Conservation (phyloP, 2,797 vertebrate species). For the Neosilurus hyrtlii region DNA sequence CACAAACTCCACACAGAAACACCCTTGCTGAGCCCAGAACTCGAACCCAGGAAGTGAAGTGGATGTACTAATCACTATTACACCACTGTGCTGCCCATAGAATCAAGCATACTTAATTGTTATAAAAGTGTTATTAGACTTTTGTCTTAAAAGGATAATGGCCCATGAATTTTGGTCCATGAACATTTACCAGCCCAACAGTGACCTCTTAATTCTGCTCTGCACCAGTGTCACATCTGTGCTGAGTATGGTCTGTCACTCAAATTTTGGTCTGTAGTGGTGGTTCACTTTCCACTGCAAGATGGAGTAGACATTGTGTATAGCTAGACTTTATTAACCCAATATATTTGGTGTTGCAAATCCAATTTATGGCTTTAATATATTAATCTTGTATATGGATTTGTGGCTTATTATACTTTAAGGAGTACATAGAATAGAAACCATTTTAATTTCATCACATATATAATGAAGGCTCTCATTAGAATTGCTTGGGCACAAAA, state of each 20-base stretch:
- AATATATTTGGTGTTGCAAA: neutral
- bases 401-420: too few relatives aligned
- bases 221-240: neutral
- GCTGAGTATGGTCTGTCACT: neutral
- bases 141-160: neutral
- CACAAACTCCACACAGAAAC: too few relatives aligned
- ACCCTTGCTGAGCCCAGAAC: too few relatives aligned
- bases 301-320: neutral
- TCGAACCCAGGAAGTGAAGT: too few relatives aligned
- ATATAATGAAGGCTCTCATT: too few relatives aligned
- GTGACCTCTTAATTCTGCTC: neutral
- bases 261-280: neutral
- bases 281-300: neutral
- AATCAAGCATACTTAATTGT: neutral
- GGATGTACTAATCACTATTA: too few relatives aligned
- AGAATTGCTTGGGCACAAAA: too few relatives aligned
- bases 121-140: neutral
- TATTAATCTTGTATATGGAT: too few relatives aligned
- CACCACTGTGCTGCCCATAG: too few relatives aligned
- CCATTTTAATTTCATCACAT: too few relatives aligned
- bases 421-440: too few relatives aligned
- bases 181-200: neutral
- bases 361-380: neutral
- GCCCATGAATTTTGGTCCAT: neutral
- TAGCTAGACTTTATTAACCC: neutral